phyloP scores from a whole-genome alignment of 2,113 vertebrate species.

The Ceyx melanurus region DNA sequence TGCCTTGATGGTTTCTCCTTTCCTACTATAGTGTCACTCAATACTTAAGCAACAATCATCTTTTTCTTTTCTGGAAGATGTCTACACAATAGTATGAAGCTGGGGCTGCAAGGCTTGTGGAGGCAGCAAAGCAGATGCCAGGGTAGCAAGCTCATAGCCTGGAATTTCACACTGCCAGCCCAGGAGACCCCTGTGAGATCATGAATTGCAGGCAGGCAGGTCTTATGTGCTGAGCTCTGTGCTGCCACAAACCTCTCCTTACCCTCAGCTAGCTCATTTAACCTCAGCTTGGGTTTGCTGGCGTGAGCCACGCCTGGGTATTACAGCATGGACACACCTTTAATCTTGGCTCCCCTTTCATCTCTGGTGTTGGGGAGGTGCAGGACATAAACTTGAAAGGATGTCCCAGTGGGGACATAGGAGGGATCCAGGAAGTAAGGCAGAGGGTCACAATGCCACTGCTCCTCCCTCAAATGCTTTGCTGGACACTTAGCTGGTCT shows the following conservation, averaged over 20 bases:
- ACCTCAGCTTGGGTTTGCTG: not conserved
- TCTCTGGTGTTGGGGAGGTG: not conserved
- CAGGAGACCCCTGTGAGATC: not conserved
- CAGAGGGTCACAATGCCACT: not conserved
- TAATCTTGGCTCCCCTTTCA: slow-evolving; percentile 13
- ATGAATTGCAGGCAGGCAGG: not conserved
- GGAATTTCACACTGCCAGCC: not conserved
- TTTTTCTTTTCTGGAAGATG: not conserved
- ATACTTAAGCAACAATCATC: not conserved
- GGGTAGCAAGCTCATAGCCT: not conserved
- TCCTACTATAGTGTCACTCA: not conserved
- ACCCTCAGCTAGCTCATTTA: not conserved
- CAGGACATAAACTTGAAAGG: not conserved
- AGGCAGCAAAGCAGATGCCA: not conserved
- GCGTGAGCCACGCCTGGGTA: not conserved
- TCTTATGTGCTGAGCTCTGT: not conserved
- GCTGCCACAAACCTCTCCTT: not conserved
- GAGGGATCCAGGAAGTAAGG: not conserved
- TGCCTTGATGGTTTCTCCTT: not conserved
- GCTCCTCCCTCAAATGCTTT: not conserved
- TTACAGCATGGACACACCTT: not conserved
- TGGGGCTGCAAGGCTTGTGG: not conserved
- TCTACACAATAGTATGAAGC: not conserved
- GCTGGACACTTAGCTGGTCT: not conserved
- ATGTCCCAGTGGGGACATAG: not conserved